Evolutionary conservation across 2,113 vertebrate genomes (phyloP).

Genomic region (Pterophyllum scalare): DNA sequence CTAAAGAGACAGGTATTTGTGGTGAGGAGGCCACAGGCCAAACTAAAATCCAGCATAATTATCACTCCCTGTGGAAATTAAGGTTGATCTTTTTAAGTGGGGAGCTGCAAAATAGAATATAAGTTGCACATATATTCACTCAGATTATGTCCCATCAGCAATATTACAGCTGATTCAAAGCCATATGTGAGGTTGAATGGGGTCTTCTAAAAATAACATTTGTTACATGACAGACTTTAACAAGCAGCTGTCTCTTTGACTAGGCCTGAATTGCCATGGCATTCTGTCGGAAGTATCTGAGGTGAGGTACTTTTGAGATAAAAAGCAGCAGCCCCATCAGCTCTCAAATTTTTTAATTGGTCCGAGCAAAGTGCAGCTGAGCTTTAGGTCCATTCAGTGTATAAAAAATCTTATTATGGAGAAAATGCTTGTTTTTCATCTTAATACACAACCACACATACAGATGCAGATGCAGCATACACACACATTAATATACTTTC

Average conservation of each 20-base stretch:
- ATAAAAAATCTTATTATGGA: conserved; percentile 43
- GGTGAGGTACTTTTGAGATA: conserved; percentile 37
- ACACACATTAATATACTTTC: conserved; percentile 41
- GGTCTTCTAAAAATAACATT: conserved; percentile 10
- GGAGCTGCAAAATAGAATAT: conserved; percentile 61
- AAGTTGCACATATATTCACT: conserved; percentile 55
- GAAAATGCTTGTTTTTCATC: conserved; percentile 15
- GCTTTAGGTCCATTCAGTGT: conserved; percentile 4
- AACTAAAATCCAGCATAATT: conserved; percentile 55
- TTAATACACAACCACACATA: background rate
- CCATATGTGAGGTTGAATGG: conserved; percentile 4
- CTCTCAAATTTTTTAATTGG: conserved; percentile 62
- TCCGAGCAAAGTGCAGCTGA: background rate
- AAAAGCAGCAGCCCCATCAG: conserved; percentile 49
- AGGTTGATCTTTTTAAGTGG: conserved; percentile 63
- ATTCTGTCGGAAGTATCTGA: conserved; percentile 21
- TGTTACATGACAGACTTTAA: conserved; percentile 22
- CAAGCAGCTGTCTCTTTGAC: conserved; percentile 27
- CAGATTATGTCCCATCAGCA: conserved; percentile 43
- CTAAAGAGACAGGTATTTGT: conserved; percentile 19
- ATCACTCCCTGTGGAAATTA: conserved; percentile 69
- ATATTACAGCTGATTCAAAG: conserved; percentile 39
- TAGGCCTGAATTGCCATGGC: conserved; percentile 20
- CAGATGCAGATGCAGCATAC: conserved; percentile 4
- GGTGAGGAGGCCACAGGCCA: conserved; percentile 40